Base-by-base conservation (phyloP, 2,797 vertebrate species). In the Rhyacichthys aspro region DNA sequence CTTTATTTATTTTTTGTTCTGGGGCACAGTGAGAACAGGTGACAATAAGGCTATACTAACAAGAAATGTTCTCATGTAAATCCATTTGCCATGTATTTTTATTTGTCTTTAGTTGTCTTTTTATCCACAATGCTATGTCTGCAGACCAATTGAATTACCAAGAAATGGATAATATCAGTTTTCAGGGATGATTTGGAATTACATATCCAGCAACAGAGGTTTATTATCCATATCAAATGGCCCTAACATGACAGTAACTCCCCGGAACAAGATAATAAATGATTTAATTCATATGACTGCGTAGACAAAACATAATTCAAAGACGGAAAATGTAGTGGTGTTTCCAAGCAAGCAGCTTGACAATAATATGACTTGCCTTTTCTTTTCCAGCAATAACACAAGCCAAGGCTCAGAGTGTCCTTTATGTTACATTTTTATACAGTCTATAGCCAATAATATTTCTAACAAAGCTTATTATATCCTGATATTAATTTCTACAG, bases 391-490 rank as follows among this genome's bases (percentile, higher is more conserved):
- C 47, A 42, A 32, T 17, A 36, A 50, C 34, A 59, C 3, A 28
- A 52, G 42, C 53, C 41, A 57, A 41, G 39, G 43, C 15, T 18
- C 43, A 43, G 41, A 38, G 28, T 47, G 48, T 47, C 28, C 55
- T 70, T 11, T 44, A 54, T 59, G 17, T 47, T 69, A 38, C 42
- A 41, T 64, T 45, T 55, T 79, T 48, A n/a, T 56, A 61, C 39
- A 8, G 36, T 63, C 72, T 50, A 39, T 36, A 34, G 33, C 34
- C 43, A 54, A 7, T 3, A 44, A 10, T 44, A 42, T 57, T 43
- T 63, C 43, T 17, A 65, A 68, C 45, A 67, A 74, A 72, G 63
- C 37, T 50, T 50, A 36, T 37, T 37, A 14, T 55, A 63, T 71
- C 28, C 55, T 15, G 49, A 32, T 56, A 53, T 62, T 63, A 63